Evolutionary conservation across 35 echinoderm and acorn worm species (phyloP), one percentile per base, ranked within the genome.

Genomic region (Hemicentrotus pulcherrimus): DNA sequence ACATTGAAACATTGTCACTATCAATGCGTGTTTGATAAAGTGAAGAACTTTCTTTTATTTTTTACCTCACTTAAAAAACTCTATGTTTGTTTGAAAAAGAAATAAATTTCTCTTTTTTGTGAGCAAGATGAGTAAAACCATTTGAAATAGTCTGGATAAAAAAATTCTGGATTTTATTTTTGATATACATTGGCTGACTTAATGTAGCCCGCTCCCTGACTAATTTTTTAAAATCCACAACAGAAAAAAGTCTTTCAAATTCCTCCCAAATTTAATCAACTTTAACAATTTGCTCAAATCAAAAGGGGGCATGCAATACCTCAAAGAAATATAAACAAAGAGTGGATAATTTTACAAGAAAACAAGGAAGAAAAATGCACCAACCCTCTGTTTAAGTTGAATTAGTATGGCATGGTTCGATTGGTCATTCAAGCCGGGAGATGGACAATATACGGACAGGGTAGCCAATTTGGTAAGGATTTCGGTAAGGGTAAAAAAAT

Each of bases 341-440:
- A 55, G 50, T 55, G 65, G 65, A 78, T 1, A 45, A 90, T 41
- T 90, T 45, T 45, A 35, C 0, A 47, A 90, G 24, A 47, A 5
- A 88, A 88, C 45, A 45, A 15, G 24, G 32, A 32, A 19, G 45
- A 33, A 45, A 89, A 90, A 90, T 16, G 32, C 88, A 90, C 88
- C 88, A 90, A 90, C 88, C 88, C 88, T 90, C 88, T 90, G 88
- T 32, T 45, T 90, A 46, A 32, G 32, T 90, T 15, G 32, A 90
- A 28, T 45, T 90, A 45, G 18, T 90, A 18, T 90, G 88, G 9
- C 46, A 45, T 90, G 88, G 88, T 90, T 90, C 45, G 88, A 90
- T 45, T 90, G 46, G 88, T 47, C 15, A 31, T 90, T 90, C 32
- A 46, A 90, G 88, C 31, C 88, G 32, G 88, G 88, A 47, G 88